Base-by-base conservation (phyloP, 2,888 invertebrate genomes). In the Dexiosoma caninum region DNA sequence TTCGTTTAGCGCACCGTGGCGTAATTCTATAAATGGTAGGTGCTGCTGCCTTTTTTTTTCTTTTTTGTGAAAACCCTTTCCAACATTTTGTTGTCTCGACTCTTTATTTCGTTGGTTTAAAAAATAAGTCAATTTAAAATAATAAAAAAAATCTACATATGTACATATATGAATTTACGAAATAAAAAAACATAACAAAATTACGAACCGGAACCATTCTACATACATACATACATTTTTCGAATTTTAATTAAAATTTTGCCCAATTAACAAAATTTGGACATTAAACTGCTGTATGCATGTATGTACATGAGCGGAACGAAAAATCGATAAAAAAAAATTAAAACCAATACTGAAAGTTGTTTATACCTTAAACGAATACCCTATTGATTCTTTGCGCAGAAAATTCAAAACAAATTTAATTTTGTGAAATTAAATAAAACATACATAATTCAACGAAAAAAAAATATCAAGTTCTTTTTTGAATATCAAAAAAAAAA, bases 191-290 rank as follows among this genome's bases (percentile, higher is more conserved):
- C n/a, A n/a, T n/a, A n/a, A 64, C 16, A 44, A 75, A 79, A 55
- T 70, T 44, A 66, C 57, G 53, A 70, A 75, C 79, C 79, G 79
- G 70, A 75, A 80, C 75, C 59, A 37, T 21, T 5, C 4, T 27
- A 27, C 27, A 27, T 27, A 27, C 27, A 27, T 27, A 27, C 27
- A 27, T 27, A 27, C 3, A 27, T 66, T 53, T 69, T 40, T 49
- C 10, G 14, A 74, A 55, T 55, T 35, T 62, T 59, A 51, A 64
- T 64, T 23, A 44, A 64, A 75, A 40, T 70, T 70, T 75, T 74
- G 40, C 19, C 32, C 44, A 75, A 70, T 70, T 57, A 64, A 70
- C 51, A 37, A 75, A 80, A 70, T 74, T 79, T 69, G 2, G 53
- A 64, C 70, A 79, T 64, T 59, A 59, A 64, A 64, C 35, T 57